These are phyloP conservation scores for Eristalinus sepulchralis DNA, from an alignment of 2,888 invertebrate species.

Conservation along the genomic window DNA sequence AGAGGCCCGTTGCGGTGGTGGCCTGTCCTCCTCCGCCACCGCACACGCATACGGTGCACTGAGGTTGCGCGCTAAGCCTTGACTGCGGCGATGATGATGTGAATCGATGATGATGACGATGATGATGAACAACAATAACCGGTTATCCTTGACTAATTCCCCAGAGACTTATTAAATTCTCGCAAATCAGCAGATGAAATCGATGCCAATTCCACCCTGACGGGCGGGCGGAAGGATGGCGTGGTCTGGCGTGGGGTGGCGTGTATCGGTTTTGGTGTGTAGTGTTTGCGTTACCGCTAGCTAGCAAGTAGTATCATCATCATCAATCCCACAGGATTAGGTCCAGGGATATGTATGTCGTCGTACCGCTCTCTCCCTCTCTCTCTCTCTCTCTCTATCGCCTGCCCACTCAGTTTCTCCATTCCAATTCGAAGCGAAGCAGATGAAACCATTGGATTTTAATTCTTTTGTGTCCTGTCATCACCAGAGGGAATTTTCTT, in stretches of 20 bases:
- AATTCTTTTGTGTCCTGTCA: constrained; percentile 72
- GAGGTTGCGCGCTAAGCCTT: constrained; percentile 7
- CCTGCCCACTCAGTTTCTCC: too few species aligned
- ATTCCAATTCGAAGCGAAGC: constrained; percentile 48
- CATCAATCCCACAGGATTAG: constrained; percentile 69
- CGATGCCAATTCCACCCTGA: constrained; percentile 52
- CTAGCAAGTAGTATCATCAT: constrained; percentile 8
- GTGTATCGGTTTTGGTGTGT: constrained; percentile 19
- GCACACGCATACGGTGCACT: background rate
- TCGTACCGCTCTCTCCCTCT: background rate
- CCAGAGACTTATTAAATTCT: constrained; percentile 67
- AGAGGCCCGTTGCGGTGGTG: background rate
- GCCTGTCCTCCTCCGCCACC: background rate
- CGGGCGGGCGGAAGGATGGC: background rate
- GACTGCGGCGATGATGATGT: background rate
- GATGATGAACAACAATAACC: constrained; percentile 68
- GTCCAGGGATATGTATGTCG: constrained; percentile 18
- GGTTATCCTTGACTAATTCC: constrained; percentile 70
- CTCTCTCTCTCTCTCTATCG: constrained; percentile 24
- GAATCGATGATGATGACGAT: constrained; percentile 3
- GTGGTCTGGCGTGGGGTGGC: background rate
- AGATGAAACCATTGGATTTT: constrained; percentile 72
- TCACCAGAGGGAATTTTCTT: constrained; percentile 70
- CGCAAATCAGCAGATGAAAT: constrained; percentile 71
- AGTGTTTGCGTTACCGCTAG: constrained; percentile 43